Base-by-base conservation (phyloP, 1,140 invertebrate genomes). In the Danaus plexippus region DNA sequence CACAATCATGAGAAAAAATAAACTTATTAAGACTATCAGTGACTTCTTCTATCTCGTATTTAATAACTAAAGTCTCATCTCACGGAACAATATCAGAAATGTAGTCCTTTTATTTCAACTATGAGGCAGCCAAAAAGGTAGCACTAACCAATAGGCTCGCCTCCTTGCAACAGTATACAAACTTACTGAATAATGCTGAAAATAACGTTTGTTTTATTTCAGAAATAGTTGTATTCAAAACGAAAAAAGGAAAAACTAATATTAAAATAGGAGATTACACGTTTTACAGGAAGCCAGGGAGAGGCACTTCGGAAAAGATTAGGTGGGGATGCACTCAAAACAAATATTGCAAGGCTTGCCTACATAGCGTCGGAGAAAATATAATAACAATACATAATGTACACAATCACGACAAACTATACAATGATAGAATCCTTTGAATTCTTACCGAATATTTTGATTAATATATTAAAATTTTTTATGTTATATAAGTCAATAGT, bases 301-400 rank as follows among this genome's bases (percentile, higher is more conserved):
- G 69, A 44, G 44, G 58, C 15, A 71, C 58, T 43, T 61, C 49
- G 0, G 42, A 61, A 9, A 70, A 66, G 41, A 65, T 67, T n/a
- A 55, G 81, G 11, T 85, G 81, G 81, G 66, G 77, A 45, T 83
- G 80, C 41, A 77, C 77, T 0, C 71, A 79, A 47, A 84, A 84
- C 53, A 85, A 77, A 52, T 83, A 83, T 42, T 83, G 81, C 47
- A 75, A 56, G 47, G 81, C 81, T 0, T 70, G 66, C n/a, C 40
- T 83, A 9, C 71, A 77, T 47, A 69, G 74, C 0, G 66, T 77
- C 0, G 67, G 83, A 22, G 73, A 79, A 32, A 73, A 73, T 57
- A 80, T 85, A 13, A 60, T 82, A 9, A 73, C 73, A 10, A 73
- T 85, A 47, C 69, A 72, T 42, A 81, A 81, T 55, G 66, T 73